Evolutionary conservation across 2,797 vertebrate genomes (phyloP).

Genomic region (Malurus splendens): DNA sequence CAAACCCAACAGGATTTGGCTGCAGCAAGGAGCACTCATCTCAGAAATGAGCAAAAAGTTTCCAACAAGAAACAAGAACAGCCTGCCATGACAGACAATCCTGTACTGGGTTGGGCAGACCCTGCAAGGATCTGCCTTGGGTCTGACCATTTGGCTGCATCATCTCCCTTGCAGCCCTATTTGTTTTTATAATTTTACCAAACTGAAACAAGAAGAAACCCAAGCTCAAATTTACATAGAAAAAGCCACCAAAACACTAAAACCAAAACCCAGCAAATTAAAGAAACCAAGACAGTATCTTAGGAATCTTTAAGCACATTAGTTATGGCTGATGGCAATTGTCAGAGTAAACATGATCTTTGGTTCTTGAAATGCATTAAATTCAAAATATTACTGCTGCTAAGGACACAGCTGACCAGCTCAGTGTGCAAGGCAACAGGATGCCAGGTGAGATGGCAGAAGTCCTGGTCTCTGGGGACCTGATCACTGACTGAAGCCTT

Average conservation of each 20-base stretch:
- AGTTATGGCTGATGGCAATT: neutral
- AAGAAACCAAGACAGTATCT: neutral
- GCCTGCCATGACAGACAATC: neutral
- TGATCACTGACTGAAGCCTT: neutral
- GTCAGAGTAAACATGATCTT: neutral
- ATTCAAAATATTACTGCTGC: neutral
- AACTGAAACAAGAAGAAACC: neutral
- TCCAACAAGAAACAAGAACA: accelerated
- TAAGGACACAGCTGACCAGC: neutral
- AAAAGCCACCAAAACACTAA: neutral
- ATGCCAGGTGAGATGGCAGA: neutral
- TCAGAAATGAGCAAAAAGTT: neutral
- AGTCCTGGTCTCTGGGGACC: accelerated
- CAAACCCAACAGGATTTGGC: neutral
- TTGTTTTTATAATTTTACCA: neutral
- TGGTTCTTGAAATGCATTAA: neutral
- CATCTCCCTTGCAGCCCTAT: neutral
- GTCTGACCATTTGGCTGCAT: neutral
- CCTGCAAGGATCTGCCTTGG: neutral
- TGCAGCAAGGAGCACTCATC: neutral
- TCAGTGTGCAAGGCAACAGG: neutral
- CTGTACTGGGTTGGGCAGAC: accelerated
- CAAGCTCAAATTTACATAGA: neutral
- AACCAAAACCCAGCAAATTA: neutral
- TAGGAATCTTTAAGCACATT: neutral